These are phyloP conservation scores for Megaceryle torquata DNA, from an alignment of 2,113 vertebrate genomes.

Conservation along the genomic window DNA sequence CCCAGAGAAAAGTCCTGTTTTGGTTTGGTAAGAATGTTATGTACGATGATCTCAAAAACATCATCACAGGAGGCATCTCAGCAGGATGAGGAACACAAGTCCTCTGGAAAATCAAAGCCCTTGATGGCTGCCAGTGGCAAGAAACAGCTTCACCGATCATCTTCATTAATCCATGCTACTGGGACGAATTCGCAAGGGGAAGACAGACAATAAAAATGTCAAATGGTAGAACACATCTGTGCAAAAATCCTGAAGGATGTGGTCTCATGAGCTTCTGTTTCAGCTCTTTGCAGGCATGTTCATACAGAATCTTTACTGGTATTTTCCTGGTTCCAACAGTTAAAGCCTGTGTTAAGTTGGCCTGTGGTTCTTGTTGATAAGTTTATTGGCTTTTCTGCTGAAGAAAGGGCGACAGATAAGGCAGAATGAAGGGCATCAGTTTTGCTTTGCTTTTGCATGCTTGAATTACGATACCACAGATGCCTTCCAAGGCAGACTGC, in stretches of 20 bases:
- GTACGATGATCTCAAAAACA: background rate
- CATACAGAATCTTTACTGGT: background rate
- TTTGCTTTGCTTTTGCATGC: slow-evolving; percentile 17
- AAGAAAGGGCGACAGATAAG: slow-evolving; percentile 53
- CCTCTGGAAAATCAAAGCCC: background rate
- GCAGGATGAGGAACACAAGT: background rate
- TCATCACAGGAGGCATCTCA: background rate
- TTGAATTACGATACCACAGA: background rate
- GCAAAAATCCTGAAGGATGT: background rate
- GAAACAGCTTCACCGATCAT: rapidly evolving
- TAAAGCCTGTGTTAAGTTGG: slow-evolving; percentile 35
- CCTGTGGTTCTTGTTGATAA: slow-evolving; percentile 43
- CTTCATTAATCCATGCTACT: background rate
- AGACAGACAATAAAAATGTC: background rate
- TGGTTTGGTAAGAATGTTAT: background rate
- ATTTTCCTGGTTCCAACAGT: slow-evolving; percentile 20
- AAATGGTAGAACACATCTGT: background rate
- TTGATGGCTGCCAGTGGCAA: background rate
- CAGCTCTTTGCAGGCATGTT: background rate
- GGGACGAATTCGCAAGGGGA: background rate
- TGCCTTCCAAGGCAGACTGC: background rate
- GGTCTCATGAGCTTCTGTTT: background rate
- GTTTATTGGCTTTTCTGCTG: slow-evolving; percentile 45
- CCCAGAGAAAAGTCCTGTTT: background rate
- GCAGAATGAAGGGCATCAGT: slow-evolving; percentile 43